phyloP scores from a whole-genome alignment of 2,113 vertebrate genomes.

The Melanostigma gelatinosum region DNA sequence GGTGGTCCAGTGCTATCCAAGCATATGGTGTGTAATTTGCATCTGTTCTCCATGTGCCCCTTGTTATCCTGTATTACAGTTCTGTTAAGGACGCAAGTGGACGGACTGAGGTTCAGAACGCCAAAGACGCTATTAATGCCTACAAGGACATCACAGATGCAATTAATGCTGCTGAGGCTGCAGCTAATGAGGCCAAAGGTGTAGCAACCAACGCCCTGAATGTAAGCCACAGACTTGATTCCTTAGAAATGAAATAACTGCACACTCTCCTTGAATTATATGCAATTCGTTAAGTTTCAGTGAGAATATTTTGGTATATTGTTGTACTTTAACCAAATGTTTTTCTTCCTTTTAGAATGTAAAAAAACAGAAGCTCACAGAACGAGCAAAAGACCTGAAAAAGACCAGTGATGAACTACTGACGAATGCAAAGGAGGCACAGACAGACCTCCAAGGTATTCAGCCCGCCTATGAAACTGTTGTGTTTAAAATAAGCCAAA shows the following conservation, averaged over 20 bases:
- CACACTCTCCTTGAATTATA: background rate
- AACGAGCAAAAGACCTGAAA: conserved; percentile 87
- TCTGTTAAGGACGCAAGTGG: conserved; percentile 86
- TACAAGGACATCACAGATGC: conserved; percentile 93
- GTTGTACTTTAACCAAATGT: background rate
- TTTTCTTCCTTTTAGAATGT: conserved; percentile 83
- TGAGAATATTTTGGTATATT: background rate
- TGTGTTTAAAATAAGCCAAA: background rate
- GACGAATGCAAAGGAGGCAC: conserved; percentile 76
- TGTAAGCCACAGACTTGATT: conserved; percentile 73
- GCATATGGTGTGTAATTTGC: background rate
- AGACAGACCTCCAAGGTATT: conserved; percentile 84
- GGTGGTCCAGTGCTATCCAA: background rate
- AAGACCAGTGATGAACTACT: conserved; percentile 76
- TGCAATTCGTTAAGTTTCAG: background rate
- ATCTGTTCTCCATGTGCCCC: background rate
- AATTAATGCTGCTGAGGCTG: conserved; percentile 89
- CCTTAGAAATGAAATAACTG: background rate
- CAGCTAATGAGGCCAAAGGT: conserved; percentile 86
- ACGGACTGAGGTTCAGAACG: conserved; percentile 85
- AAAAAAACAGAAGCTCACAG: conserved; percentile 82
- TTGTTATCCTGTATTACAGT: conserved; percentile 68
- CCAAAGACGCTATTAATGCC: conserved; percentile 88
- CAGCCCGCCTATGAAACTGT: background rate
- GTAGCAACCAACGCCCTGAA: conserved; percentile 88